Base-by-base conservation (phyloP, 1,140 invertebrate species). In the Pseudomyrmex cubaensis region DNA sequence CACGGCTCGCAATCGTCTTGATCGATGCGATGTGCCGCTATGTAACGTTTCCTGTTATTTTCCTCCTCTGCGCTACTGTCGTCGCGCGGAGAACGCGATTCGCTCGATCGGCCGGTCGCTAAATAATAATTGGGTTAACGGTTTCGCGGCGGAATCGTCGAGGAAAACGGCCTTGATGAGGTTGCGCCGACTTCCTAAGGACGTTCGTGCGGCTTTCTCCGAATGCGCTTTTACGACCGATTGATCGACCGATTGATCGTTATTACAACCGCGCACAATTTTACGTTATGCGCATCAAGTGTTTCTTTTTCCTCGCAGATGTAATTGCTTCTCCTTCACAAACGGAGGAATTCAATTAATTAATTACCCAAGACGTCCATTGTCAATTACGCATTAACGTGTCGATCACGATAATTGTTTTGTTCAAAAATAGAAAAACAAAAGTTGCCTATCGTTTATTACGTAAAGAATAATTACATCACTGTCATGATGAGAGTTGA, bases 111-210 rank as follows among this genome's bases (percentile, higher is more conserved):
- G 72, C 61, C 57, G 62, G 25, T 72, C 62, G 63, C 56, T 69
- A 85, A 84, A 59, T 90, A 91, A 90, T 86, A 91, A 90, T 86
- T 86, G 84, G 88, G 85, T 90, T 88, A 90, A 88, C 84, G 84
- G 87, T 88, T 85, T 59, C 80, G 73, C 84, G 83, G 44, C 20
- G 59, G 52, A 82, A 87, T 69, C 44, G 35, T 75, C 15, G 57
- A 85, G 48, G 85, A 86, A 89, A 90, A 86, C 82, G 89, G 85
- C 91, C 90, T 90, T 90, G 89, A 67, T 82, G 85, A 85, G 85
- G 82, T 73, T 83, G 59, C 59, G 54, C 48, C 61, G 83, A 85
- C 78, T 52, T 87, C 84, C 72, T 89, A 90, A 88, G 82, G 89
- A 83, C 62, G 78, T 77, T 69, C 75, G 76, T 25, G 76, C 83